phyloP scores from a whole-genome alignment of 2,113 vertebrate species.

The Tamias sibiricus region DNA sequence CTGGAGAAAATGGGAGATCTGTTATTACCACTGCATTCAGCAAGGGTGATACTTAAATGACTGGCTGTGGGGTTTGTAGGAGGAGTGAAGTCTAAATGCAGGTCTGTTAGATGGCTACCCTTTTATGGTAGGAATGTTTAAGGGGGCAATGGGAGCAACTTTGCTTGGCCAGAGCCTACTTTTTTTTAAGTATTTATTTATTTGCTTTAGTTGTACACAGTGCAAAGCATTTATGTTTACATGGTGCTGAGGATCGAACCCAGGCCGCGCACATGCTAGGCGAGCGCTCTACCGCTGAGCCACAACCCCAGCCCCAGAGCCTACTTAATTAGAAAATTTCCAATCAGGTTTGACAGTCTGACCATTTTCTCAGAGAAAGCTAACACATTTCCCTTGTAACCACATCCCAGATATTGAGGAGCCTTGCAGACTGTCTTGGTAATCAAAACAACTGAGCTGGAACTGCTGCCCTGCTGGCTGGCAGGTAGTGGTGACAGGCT shows the following conservation, averaged over 20 bases:
- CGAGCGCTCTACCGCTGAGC: too few relatives aligned
- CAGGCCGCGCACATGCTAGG: too few relatives aligned
- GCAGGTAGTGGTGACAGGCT: background rate
- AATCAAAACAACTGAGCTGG: background rate
- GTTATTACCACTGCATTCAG: background rate
- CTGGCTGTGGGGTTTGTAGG: background rate
- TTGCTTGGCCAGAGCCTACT: background rate
- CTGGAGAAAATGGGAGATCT: background rate
- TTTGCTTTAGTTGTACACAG: too few relatives aligned
- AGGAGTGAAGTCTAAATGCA: background rate
- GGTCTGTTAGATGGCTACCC: background rate
- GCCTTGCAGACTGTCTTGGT: background rate
- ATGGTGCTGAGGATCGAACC: too few relatives aligned
- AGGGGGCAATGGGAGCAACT: background rate
- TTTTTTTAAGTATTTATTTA: too few relatives aligned
- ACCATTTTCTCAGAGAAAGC: background rate
- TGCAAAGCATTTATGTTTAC: too few relatives aligned
- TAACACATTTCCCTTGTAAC: background rate
- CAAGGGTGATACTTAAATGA: background rate
- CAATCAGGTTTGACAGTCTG: background rate
- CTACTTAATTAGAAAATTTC: slow-evolving; percentile 31
- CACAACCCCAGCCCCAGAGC: too few relatives aligned
- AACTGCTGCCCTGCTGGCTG: background rate
- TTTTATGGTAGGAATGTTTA: background rate
- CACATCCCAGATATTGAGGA: background rate